Base-by-base conservation (phyloP, 2,888 invertebrate species). In the Lumbricus terrestris region DNA sequence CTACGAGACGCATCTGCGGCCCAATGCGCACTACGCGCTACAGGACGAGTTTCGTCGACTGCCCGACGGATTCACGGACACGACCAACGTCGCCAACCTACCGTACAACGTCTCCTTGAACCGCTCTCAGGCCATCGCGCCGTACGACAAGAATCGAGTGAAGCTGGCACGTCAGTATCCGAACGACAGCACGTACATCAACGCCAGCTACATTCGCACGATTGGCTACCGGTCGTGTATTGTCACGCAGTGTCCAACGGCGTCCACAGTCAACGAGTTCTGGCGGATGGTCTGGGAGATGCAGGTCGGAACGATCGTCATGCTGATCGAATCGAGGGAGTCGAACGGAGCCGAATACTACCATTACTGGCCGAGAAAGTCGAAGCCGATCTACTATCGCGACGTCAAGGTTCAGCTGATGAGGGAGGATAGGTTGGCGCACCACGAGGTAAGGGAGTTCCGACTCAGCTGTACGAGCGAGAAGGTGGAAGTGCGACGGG, bases 251-350 rank as follows among this genome's bases (percentile, higher is more conserved):
- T 35, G 90, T 5, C 92, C 92, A 1, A 23, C 91, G 37, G 54
- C 47, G 3, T 54, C 88, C 1, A 91, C 91, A n/a, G 82, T 54
- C 5, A 69, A 38, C 5, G 92, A 90, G 40, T 92, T 92, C 89
- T 92, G 92, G 92, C 38, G 89, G 37, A 89, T 92, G 89, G 91
- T 92, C 5, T 91, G 91, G 91, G 91, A 92, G 47, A 82, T 89
- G 82, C 35, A 89, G 16, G 90, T 91, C 23, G 42, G 47, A 18
- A 47, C 29, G 11, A 89, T 92, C 29, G 91, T 92, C 29, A 91
- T 91, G 91, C 83, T 92, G 20, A n/a, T 92, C 82, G 88, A 89
- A 35, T 20, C 89, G 18, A 29, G 90, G 35, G 90, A 90, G 15
- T 38, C 42, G n/a, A 38, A 47, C 34, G 69, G 47, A 37, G 1